Evolutionary conservation across 2,888 invertebrate species (phyloP).

Genomic region (Dicroscelio sp.): DNA sequence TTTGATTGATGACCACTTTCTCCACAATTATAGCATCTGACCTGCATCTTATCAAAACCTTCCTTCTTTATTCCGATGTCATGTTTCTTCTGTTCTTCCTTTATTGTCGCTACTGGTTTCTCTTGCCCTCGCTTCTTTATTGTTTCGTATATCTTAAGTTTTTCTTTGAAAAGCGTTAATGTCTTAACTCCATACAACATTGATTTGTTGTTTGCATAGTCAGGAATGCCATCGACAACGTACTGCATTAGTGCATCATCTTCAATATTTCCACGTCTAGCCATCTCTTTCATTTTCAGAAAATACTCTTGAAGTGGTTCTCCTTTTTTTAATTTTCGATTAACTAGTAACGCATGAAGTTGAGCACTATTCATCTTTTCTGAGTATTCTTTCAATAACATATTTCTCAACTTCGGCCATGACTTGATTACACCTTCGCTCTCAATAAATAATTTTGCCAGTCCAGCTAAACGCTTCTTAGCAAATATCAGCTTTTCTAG

Average conservation of each 20-base stretch:
- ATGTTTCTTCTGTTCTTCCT: slow-evolving; percentile 1
- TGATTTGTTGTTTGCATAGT: slow-evolving; percentile 56
- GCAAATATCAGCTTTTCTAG: slow-evolving; percentile 61
- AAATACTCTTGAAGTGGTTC: slow-evolving; percentile 74
- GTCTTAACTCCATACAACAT: slow-evolving; percentile 63
- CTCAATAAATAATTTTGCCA: slow-evolving; percentile 69
- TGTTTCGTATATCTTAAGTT: slow-evolving; percentile 53
- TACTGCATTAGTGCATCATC: slow-evolving; percentile 65
- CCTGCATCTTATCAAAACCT: background rate
- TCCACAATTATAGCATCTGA: slow-evolving; percentile 44
- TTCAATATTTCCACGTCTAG: slow-evolving; percentile 47
- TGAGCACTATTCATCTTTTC: slow-evolving; percentile 50
- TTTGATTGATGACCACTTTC: slow-evolving; percentile 27
- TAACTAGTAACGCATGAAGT: slow-evolving; percentile 44
- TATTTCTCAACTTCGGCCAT: slow-evolving; percentile 1
- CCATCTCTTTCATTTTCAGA: slow-evolving; percentile 71
- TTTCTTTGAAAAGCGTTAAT: slow-evolving; percentile 45
- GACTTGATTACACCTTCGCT: slow-evolving; percentile 23
- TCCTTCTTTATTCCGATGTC: background rate
- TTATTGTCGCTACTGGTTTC: background rate
- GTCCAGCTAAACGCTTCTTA: slow-evolving; percentile 62
- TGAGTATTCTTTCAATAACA: slow-evolving; percentile 32
- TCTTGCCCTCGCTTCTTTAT: background rate
- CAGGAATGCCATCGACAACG: slow-evolving; percentile 70
- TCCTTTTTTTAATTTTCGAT: slow-evolving; percentile 45